phyloP scores from a whole-genome alignment of 2,888 invertebrate species.

The Timema podura region DNA sequence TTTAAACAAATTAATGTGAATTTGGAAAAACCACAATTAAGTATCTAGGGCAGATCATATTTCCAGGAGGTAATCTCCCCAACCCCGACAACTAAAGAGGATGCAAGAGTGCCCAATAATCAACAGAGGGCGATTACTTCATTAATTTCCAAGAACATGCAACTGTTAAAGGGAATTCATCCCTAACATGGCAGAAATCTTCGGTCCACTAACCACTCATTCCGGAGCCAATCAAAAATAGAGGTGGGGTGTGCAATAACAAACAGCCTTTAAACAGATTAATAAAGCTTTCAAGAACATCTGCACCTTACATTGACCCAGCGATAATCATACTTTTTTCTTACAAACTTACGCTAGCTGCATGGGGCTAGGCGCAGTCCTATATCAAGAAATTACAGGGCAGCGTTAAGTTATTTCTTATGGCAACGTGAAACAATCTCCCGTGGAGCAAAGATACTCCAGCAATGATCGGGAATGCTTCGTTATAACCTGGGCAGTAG shows the following conservation, averaged over 20 bases:
- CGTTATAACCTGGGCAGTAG: not conserved
- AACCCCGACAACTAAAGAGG: conserved; percentile 16
- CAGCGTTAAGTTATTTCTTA: not conserved
- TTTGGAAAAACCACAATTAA: conserved; percentile 9
- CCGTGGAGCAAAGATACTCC: not conserved
- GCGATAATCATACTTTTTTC: not conserved
- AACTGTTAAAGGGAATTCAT: not conserved
- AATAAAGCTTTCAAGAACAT: no score
- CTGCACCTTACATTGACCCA: not conserved
- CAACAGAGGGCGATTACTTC: no score
- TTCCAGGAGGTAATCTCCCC: conserved; percentile 8
- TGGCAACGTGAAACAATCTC: not conserved
- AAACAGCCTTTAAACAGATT: not conserved
- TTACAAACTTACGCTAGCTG: not conserved
- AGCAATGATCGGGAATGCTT: not conserved
- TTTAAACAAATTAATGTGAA: not conserved
- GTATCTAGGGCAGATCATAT: conserved; percentile 16
- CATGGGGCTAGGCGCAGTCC: not conserved
- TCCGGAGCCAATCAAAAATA: no score
- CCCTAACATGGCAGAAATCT: not conserved
- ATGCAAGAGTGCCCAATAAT: no score
- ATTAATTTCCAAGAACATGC: not conserved
- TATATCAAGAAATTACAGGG: not conserved
- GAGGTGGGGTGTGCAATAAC: not conserved
- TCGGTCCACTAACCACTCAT: no score